A percentile compares a stretch with the other conserved stretches of the same genome.
Conservation (phyloP, 1,140 invertebrate species). For the Aphaenogaster ashmeadi region DNA sequence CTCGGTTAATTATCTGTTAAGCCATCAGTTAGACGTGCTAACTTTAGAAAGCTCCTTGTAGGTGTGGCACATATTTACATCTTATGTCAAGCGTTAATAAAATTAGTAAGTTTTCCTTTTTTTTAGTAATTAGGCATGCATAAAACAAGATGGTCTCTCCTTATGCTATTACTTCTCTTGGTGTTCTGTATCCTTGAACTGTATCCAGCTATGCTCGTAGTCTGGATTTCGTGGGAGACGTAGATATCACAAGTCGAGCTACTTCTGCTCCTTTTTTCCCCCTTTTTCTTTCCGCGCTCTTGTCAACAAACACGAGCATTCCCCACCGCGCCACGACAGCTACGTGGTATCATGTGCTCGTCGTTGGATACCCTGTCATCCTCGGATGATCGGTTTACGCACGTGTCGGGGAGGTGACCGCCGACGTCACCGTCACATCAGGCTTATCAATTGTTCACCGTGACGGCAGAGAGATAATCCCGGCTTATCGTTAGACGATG, state of each 20-base stretch:
- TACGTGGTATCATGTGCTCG: neutral
- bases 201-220: neutral
- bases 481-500: neutral
- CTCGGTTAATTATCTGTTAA: neutral
- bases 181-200: neutral
- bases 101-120: conserved; percentile 9
- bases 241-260: conserved; percentile 1
- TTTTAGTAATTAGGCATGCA: neutral
- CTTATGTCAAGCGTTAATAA: neutral
- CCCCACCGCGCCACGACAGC: neutral
- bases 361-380: neutral
- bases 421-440: neutral
- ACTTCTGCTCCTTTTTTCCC: neutral
- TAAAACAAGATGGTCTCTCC: neutral
- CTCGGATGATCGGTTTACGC: conserved; percentile 4
- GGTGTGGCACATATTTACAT: conserved; percentile 9
- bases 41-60: neutral
- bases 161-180: conserved; percentile 9
- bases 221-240: neutral
- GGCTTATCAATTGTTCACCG: conserved; percentile 17
- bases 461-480: neutral
- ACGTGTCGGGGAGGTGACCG: neutral
- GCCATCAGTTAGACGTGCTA: neutral
- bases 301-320: conserved; percentile 27
- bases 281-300: neutral